Percentiles rank a stretch among this genome's conserved stretches.
Evolutionary conservation across 2,888 invertebrate species (phyloP).

Genomic region (Megaustenia siamemsis): DNA sequence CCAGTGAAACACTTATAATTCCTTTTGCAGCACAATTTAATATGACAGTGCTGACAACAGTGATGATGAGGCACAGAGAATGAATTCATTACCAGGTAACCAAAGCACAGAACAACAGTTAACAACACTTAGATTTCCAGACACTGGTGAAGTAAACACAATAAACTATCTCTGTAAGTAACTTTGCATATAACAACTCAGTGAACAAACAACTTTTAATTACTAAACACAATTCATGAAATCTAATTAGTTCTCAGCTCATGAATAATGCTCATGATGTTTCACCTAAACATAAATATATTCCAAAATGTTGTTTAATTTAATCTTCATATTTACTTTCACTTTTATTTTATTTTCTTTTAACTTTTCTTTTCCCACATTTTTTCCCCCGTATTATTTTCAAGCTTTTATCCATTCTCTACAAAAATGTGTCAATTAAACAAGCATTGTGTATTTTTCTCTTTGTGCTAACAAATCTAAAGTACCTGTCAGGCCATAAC

Average conservation of each 20-base stretch:
- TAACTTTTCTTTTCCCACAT: too few relatives aligned
- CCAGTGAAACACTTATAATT: too few relatives aligned
- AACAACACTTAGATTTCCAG: neutral
- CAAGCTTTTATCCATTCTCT: too few relatives aligned
- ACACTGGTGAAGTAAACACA: neutral
- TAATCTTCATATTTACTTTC: neutral
- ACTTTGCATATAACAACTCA: neutral
- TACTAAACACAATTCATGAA: constrained; percentile 13
- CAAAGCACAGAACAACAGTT: neutral
- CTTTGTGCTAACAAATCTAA: neutral
- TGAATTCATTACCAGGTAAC: neutral
- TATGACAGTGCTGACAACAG: too few relatives aligned
- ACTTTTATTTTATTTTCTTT: neutral
- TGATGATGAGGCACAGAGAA: neutral
- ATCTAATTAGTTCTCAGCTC: neutral
- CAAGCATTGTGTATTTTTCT: too few relatives aligned
- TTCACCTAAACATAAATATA: neutral
- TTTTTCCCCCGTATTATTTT: too few relatives aligned
- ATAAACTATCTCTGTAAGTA: neutral
- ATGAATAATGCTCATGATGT: neutral
- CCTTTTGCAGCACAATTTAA: neutral
- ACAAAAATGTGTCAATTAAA: too few relatives aligned
- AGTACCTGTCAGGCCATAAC: too few relatives aligned
- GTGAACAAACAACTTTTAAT: neutral
- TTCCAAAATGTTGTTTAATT: neutral